A percentile compares a stretch with the other conserved stretches of the same genome.
These are phyloP conservation scores for Notamacropus eugenii DNA, from an alignment of 2,797 vertebrate genomes.

Conservation along the genomic window DNA sequence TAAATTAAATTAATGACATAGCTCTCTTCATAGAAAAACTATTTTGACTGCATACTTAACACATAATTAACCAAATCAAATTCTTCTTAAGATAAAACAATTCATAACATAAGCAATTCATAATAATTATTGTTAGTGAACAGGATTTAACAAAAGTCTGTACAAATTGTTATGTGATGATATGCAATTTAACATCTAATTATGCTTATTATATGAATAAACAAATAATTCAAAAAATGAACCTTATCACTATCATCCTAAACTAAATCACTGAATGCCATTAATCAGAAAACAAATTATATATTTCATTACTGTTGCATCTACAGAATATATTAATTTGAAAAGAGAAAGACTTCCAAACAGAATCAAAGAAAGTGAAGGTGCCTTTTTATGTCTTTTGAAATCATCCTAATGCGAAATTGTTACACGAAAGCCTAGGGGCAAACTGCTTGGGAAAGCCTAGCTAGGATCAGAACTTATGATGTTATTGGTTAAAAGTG, in stretches of 20 bases:
- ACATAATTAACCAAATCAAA: neutral
- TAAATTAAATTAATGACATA: slow-evolving; percentile 41
- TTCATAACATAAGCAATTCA: neutral
- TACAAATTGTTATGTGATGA: slow-evolving; percentile 32
- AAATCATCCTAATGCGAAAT: slow-evolving; percentile 21
- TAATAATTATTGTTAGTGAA: slow-evolving; percentile 24
- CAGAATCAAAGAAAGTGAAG: slow-evolving; percentile 42
- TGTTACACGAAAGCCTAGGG: slow-evolving; percentile 10
- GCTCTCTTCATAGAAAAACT: slow-evolving; percentile 21
- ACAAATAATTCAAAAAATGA: slow-evolving; percentile 42
- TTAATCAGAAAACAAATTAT: slow-evolving; percentile 9
- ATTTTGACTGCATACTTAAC: neutral
- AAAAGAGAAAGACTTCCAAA: slow-evolving; percentile 35
- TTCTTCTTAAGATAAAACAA: neutral
- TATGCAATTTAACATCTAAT: slow-evolving; percentile 41
- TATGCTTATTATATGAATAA: slow-evolving; percentile 13
- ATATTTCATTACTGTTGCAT: slow-evolving; percentile 4
- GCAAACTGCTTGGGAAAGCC: neutral
- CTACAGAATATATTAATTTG: neutral
- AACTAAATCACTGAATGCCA: slow-evolving; percentile 9
- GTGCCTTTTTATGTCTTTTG: slow-evolving; percentile 20
- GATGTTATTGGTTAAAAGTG: slow-evolving; percentile 21
- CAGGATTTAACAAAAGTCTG: slow-evolving; percentile 10
- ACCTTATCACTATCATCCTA: slow-evolving; percentile 15
- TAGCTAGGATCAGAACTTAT: slow-evolving; percentile 23